Evolutionary conservation across 2,888 invertebrate genomes (phyloP).

Genomic region (Orthosia gothica): DNA sequence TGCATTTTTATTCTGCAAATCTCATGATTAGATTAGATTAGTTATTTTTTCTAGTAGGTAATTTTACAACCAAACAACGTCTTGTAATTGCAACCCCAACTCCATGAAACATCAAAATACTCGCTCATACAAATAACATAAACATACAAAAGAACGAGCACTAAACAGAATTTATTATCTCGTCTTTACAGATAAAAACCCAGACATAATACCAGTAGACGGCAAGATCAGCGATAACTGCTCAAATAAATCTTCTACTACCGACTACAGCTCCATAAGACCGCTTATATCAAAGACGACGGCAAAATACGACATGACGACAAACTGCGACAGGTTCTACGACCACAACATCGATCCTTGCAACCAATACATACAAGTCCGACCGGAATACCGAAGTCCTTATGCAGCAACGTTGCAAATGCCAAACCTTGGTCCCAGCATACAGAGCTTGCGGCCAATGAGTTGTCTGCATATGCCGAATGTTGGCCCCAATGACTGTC

Average conservation of each 20-base stretch:
- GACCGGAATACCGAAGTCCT: conserved; percentile 83
- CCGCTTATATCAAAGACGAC: conserved; percentile 84
- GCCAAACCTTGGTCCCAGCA: conserved; percentile 80
- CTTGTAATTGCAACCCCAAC: too few species aligned
- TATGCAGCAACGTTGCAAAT: conserved; percentile 72
- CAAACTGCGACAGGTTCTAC: conserved; percentile 83
- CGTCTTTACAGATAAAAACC: conserved; percentile 87
- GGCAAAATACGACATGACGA: conserved; percentile 84
- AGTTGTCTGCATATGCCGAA: conserved; percentile 68
- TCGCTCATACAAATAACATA: too few species aligned
- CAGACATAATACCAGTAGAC: conserved; percentile 89
- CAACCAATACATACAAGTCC: conserved; percentile 86
- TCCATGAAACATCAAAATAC: too few species aligned
- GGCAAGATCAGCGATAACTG: conserved; percentile 89
- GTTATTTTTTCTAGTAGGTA: too few species aligned
- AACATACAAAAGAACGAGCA: conserved; percentile 47
- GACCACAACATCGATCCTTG: conserved; percentile 85
- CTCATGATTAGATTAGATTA: too few species aligned
- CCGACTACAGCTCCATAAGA: conserved; percentile 86
- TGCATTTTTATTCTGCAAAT: too few species aligned
- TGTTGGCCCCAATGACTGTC: conserved; percentile 82
- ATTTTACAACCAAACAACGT: too few species aligned
- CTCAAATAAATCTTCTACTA: conserved; percentile 87
- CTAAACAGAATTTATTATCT: conserved; percentile 29
- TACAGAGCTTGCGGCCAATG: conserved; percentile 78